Percentiles rank a stretch among this genome's conserved stretches.
These are phyloP conservation scores for Lepus timidus DNA, from an alignment of 2,113 vertebrate species.

Conservation along the genomic window DNA sequence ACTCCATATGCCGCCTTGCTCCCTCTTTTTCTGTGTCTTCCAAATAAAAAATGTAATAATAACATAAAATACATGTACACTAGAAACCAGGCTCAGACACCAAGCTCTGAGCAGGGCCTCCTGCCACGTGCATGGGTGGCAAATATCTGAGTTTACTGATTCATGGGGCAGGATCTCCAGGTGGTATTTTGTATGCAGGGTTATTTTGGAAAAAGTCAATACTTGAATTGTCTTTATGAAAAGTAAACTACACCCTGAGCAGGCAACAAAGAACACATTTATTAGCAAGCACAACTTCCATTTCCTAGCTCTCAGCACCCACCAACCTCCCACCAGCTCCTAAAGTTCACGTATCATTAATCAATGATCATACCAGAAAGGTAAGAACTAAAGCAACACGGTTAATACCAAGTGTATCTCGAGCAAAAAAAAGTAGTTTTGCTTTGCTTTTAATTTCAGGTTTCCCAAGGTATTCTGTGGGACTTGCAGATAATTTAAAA, in stretches of 20 bases:
- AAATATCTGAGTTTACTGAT: background rate
- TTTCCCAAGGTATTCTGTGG: background rate
- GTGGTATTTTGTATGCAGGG: background rate
- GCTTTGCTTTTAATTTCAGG: background rate
- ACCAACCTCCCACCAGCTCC: background rate
- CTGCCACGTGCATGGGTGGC: background rate
- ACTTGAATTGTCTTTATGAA: background rate
- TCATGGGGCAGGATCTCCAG: background rate
- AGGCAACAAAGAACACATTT: background rate
- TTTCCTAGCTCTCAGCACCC: background rate
- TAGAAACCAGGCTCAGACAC: background rate
- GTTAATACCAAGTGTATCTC: background rate
- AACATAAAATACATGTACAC: background rate
- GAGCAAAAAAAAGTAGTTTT: background rate
- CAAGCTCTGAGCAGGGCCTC: background rate
- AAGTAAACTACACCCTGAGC: background rate
- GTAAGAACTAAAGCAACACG: background rate
- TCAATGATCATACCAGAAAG: background rate
- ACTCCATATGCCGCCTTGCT: too few relatives aligned
- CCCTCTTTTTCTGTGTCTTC: too few relatives aligned
- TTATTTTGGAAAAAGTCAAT: background rate
- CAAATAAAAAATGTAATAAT: too few relatives aligned
- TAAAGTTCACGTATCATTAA: background rate
- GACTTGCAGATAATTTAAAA: background rate
- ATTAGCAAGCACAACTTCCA: background rate